A percentile compares a stretch with the other conserved stretches of the same genome.
phyloP scores from a whole-genome alignment of 2,113 vertebrate species.

The Numenius arquata region DNA sequence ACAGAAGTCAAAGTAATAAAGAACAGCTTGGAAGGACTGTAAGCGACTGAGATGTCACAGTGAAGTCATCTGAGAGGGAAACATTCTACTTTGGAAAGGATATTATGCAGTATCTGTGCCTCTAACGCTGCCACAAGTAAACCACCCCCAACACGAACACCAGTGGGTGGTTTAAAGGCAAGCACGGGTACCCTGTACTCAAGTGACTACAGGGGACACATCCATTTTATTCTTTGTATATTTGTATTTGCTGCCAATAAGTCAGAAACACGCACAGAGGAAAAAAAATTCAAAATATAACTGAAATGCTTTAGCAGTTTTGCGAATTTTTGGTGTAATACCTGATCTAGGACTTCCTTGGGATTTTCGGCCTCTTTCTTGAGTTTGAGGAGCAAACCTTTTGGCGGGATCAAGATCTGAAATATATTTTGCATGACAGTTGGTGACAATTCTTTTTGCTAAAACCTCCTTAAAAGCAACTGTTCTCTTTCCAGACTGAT shows the following conservation, averaged over 20 bases:
- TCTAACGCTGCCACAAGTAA: neutral
- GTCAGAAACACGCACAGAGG: neutral
- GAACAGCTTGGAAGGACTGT: neutral
- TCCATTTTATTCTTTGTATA: neutral
- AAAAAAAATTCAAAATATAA: neutral
- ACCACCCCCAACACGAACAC: rapidly evolving
- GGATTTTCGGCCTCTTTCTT: conserved; percentile 95
- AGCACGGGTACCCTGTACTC: too few species aligned
- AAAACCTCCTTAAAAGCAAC: neutral
- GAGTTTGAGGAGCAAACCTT: conserved; percentile 90
- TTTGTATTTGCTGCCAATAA: neutral
- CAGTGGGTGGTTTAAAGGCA: neutral
- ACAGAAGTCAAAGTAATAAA: too few species aligned
- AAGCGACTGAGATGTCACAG: neutral
- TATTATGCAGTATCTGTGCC: rapidly evolving
- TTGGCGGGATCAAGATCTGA: conserved; percentile 94
- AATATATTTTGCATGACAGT: neutral
- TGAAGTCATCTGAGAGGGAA: neutral
- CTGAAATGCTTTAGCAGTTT: neutral
- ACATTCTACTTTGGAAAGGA: neutral
- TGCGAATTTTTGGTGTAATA: conserved; percentile 40
- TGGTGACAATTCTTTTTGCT: neutral
- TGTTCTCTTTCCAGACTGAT: neutral
- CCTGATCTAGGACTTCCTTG: conserved; percentile 96
- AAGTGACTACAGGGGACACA: neutral